Conservation (phyloP, 2,113 vertebrate species). For the Holacanthus passer region DNA sequence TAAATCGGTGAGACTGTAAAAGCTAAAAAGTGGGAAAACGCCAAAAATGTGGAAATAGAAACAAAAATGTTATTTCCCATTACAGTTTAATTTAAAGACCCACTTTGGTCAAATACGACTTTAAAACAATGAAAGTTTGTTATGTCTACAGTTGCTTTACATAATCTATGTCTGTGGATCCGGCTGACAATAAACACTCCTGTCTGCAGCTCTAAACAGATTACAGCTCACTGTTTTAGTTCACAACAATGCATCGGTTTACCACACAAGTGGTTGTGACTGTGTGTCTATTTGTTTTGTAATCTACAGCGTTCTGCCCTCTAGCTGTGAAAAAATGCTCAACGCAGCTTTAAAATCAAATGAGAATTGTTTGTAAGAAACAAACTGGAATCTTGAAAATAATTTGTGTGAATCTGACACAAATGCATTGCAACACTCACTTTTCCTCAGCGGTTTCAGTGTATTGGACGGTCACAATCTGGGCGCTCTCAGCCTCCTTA, state of each 20-base stretch:
- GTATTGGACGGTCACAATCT: conserved; percentile 90
- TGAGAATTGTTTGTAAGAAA: neutral
- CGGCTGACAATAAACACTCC: conserved; percentile 16
- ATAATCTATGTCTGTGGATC: neutral
- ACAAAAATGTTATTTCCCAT: conserved; percentile 7
- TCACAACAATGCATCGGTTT: conserved; percentile 3
- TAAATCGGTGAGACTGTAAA: conserved; percentile 27
- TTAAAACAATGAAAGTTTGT: conserved; percentile 30
- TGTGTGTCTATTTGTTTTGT: conserved; percentile 3
- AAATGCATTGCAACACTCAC: conserved; percentile 73
- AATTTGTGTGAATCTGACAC: neutral
- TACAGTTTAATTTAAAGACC: conserved; percentile 2
- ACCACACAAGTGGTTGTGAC: conserved; percentile 9
- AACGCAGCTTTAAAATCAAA: neutral
- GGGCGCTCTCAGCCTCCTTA: conserved; percentile 84
- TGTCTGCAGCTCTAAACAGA: conserved; percentile 4
- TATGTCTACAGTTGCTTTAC: conserved; percentile 28
- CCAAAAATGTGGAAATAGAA: neutral
- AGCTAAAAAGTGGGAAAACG: neutral
- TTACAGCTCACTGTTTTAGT: conserved; percentile 3
- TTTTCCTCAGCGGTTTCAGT: conserved; percentile 86
- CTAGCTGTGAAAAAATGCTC: neutral
- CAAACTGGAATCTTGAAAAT: neutral
- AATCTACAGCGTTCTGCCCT: neutral
- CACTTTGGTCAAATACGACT: conserved; percentile 6